These are phyloP conservation scores for Leuciscus waleckii DNA, from an alignment of 2,797 vertebrate species.

Conservation along the genomic window DNA sequence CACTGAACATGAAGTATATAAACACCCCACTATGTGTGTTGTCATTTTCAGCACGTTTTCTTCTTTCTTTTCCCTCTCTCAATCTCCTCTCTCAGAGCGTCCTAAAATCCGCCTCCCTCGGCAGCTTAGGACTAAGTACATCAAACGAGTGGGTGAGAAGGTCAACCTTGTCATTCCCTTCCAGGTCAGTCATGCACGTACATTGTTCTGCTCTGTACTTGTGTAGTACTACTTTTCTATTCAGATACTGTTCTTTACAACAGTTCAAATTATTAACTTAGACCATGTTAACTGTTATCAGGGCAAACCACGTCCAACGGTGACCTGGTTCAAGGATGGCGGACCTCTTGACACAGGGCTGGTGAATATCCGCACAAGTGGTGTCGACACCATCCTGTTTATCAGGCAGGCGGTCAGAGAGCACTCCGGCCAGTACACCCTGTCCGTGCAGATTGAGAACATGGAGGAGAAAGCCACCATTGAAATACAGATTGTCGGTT, in stretches of 20 bases:
- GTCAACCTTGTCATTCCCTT: slow-evolving; percentile 91
- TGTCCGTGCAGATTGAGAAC: slow-evolving; percentile 86
- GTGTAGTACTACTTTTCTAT: background rate
- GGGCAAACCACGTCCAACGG: slow-evolving; percentile 88
- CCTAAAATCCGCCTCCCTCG: slow-evolving; percentile 91
- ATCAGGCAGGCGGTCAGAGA: slow-evolving; percentile 82
- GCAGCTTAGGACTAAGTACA: slow-evolving; percentile 84
- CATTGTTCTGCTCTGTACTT: background rate
- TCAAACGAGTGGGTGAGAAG: slow-evolving; percentile 84
- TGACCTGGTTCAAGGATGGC: slow-evolving; percentile 85
- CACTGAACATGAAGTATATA: background rate
- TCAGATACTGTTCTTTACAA: background rate
- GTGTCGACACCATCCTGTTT: slow-evolving; percentile 87
- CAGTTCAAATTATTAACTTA: background rate
- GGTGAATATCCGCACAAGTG: slow-evolving; percentile 79
- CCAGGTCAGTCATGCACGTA: slow-evolving; percentile 77
- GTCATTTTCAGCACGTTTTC: slow-evolving; percentile 5
- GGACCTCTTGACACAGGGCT: slow-evolving; percentile 76
- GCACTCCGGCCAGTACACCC: slow-evolving; percentile 86
- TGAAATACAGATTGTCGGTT: slow-evolving; percentile 86
- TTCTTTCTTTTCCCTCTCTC: slow-evolving; percentile 7
- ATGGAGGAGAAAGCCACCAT: slow-evolving; percentile 82
- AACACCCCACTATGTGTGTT: background rate
- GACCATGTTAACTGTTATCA: slow-evolving; percentile 59
- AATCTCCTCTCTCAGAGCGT: slow-evolving; percentile 74